Evolutionary conservation across 2,888 invertebrate species (phyloP), one percentile per base, ranked within the genome.

Genomic region (Mimachlamys varia): DNA sequence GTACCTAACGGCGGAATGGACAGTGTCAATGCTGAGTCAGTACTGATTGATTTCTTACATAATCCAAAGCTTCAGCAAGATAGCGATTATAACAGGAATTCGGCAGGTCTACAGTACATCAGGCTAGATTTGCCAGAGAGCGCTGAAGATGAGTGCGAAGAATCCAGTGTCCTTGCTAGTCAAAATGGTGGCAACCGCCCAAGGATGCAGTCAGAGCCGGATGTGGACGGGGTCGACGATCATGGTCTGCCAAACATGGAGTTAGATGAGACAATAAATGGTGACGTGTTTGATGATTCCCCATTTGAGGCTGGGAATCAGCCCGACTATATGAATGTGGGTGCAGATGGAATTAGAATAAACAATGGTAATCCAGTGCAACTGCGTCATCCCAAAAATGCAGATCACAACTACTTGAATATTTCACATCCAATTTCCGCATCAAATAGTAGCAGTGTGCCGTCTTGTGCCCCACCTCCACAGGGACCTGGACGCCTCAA

Each of bases 31-130:
- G 93, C 93, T 55, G 92, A 94, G 33, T 93, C 95, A 33, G 95
- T 95, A 7, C 93, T 95, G 27, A 94, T 95, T 19, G 94, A 94
- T 90, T 94, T 95, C 89, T 93, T 95, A 13, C 95, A 95, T 76
- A 93, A 94, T 89, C 94, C 93, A 10, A 76, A 76, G 33, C 76
- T 76, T 33, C 76, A 27, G 76, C 76, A 76, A 33, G 92, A 92
- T 12, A 90, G 91, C n/a, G 91, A 50, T n/a, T 49, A 88, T 10
- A 88, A 50, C 22, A 91, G 88, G 33, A 76, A 76, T 76, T 76
- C 76, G 27, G 76, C 76, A 76, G 76, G 76, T 76, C 33, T 76
- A 76, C 76, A 76, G 76, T 76, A 76, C 33, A 76, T 76, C 33
- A 27, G 76, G 13, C 76, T 76, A 19, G 76, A 76, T 33, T 33